These are phyloP conservation scores for Sitodiplosis mosellana DNA, from an alignment of 1,140 invertebrate species.

Conservation along the genomic window DNA sequence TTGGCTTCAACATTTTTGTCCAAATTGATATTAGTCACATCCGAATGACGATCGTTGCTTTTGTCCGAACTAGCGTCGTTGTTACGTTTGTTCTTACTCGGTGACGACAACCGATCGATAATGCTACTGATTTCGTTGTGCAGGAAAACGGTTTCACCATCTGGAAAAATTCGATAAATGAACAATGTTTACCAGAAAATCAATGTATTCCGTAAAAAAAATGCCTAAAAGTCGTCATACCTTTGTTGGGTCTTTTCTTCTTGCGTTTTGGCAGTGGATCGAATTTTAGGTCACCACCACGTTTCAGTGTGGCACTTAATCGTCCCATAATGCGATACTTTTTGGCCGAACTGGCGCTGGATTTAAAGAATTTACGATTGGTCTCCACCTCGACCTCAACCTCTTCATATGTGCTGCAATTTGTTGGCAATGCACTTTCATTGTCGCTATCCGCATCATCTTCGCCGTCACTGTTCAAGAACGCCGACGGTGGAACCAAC, in stretches of 20 bases:
- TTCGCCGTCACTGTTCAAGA: neutral
- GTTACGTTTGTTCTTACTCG: neutral
- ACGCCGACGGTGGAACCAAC: neutral
- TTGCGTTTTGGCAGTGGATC: neutral
- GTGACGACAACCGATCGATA: neutral
- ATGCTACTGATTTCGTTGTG: neutral
- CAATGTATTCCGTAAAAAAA: neutral
- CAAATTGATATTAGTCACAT: too few relatives aligned
- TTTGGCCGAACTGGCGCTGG: neutral
- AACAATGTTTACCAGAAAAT: neutral
- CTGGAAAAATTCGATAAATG: neutral
- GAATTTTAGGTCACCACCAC: neutral
- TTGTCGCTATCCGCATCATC: neutral
- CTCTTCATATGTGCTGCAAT: neutral
- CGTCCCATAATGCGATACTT: neutral
- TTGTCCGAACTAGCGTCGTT: too few relatives aligned
- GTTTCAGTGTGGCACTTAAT: neutral
- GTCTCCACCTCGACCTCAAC: neutral
- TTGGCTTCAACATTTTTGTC: too few relatives aligned
- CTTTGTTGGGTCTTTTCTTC: neutral
- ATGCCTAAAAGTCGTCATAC: neutral
- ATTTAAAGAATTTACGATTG: slow-evolving; percentile 1
- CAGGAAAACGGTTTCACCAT: neutral
- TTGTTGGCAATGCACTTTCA: neutral
- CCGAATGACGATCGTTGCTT: too few relatives aligned